Base-by-base conservation (phyloP, 1,140 invertebrate species). In the Ceratosolen fusciceps region DNA sequence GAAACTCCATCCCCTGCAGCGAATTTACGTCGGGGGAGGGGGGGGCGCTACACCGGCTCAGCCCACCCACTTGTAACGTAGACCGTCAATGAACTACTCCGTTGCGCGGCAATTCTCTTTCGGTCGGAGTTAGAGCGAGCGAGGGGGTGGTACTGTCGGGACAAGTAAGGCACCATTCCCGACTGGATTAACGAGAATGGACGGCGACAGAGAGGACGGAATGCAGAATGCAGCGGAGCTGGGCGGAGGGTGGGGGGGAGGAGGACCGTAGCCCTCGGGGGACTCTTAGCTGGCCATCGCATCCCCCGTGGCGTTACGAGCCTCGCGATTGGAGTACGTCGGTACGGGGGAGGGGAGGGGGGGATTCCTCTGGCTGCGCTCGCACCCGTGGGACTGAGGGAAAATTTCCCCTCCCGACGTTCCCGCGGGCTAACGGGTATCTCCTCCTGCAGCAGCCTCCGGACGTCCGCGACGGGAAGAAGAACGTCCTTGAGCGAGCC, bases 261-360 rank as follows among this genome's bases (percentile, higher is more conserved):
- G n/a, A 24, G 52, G 8, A 24, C 52, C 16, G 62, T 29, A 31
- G 21, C 72, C 83, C 87, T 84, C 85, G 47, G 56, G 88, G 83
- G 88, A 87, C 83, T 84, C 83, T 85, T 83, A 87, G 84, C 84
- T 81, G 76, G 70, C 78, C 82, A 81, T 77, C 14, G 39, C 12
- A 19, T 83, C 83, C 87, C 85, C 88, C 85, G 85, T 85, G 87
- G 83, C n/a, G n/a, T n/a, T n/a, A n/a, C n/a, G n/a, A n/a, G 83
- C 83, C 83, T 83, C 83, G 84, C 88, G 88, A 89, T 89, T 88
- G 86, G 83, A 88, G 84, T 85, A 85, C 16, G 54, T 37, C 72
- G 12, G 72, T 60, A 60, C 58, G 2, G 58, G 31, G 58, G 31
- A 31, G n/a, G n/a, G n/a, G n/a, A n/a, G n/a, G n/a, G n/a, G n/a